phyloP scores from a whole-genome alignment of 1,140 invertebrate genomes.

The Drosophila murphyi region DNA sequence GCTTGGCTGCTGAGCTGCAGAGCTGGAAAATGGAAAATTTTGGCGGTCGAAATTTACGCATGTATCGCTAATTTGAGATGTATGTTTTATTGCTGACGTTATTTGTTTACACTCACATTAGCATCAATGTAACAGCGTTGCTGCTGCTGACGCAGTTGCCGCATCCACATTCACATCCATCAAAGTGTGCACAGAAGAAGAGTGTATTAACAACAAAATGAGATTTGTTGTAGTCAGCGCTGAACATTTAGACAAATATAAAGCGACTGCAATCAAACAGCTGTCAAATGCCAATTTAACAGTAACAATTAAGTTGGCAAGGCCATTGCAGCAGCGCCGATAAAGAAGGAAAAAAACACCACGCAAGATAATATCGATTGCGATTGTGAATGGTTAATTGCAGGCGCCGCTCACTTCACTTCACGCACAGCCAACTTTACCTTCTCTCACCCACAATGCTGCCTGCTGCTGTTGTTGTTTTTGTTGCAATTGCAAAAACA shows the following conservation, averaged over 20 bases:
- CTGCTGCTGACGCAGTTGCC: conserved; percentile 60
- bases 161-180: conserved; percentile 40
- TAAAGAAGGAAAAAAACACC: conserved; percentile 3
- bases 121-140: conserved; percentile 71
- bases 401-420: conserved; percentile 64
- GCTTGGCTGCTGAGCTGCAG: neutral
- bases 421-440: conserved; percentile 25
- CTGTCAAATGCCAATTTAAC: conserved; percentile 42
- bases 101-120: conserved; percentile 80
- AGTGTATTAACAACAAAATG: conserved; percentile 17
- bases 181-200: conserved; percentile 26
- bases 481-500: conserved; percentile 21
- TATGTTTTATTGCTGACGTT: conserved; percentile 81
- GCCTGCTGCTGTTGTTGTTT: neutral
- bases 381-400: conserved; percentile 57
- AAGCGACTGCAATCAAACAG: conserved; percentile 38
- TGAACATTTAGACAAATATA: conserved; percentile 23
- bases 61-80: conserved; percentile 66
- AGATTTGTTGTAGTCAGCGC: conserved; percentile 11
- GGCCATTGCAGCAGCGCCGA: conserved; percentile 13
- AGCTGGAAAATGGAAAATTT: conserved; percentile 60
- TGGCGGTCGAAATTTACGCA: conserved; percentile 79
- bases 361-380: conserved; percentile 53
- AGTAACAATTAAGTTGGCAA: conserved; percentile 33
- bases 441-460: conserved; percentile 9